These are phyloP conservation scores for Caenorhabditis doughertyi DNA, from an alignment of 2,888 invertebrate species.

Conservation along the genomic window DNA sequence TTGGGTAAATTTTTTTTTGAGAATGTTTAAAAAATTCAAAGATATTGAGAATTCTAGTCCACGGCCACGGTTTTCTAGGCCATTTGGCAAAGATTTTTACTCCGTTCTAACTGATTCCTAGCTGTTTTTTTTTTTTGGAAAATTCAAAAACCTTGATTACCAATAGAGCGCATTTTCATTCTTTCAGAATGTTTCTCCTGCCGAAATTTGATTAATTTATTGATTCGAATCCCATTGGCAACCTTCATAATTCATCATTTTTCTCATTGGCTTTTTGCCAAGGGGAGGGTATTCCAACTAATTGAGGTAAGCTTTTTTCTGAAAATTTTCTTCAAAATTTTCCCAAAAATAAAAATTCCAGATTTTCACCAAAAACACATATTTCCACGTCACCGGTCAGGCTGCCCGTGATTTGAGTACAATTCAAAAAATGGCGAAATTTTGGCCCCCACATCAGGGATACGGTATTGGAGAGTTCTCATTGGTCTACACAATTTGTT, in stretches of 20 bases:
- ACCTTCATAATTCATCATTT: slow-evolving; percentile 44
- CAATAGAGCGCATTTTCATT: no score
- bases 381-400: slow-evolving; percentile 13
- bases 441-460: slow-evolving; percentile 59
- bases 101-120: no score
- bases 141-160: no score
- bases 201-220: slow-evolving; percentile 25
- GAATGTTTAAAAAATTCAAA: no score
- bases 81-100: no score
- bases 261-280: slow-evolving; percentile 41
- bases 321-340: neutral
- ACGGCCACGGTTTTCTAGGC: no score
- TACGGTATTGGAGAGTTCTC: slow-evolving; percentile 50
- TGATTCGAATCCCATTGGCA: slow-evolving; percentile 45
- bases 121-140: no score
- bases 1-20: no score
- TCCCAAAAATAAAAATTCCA: slow-evolving; percentile 1
- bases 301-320: slow-evolving; percentile 22
- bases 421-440: slow-evolving; percentile 48
- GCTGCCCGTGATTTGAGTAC: slow-evolving; percentile 41
- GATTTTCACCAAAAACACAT: slow-evolving; percentile 34
- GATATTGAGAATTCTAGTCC: no score
- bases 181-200: slow-evolving; percentile 16
- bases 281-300: neutral
- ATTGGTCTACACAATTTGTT: slow-evolving; percentile 35